These are phyloP conservation scores for Pelecanus crispus DNA, from an alignment of 2,113 vertebrate species.

Conservation along the genomic window DNA sequence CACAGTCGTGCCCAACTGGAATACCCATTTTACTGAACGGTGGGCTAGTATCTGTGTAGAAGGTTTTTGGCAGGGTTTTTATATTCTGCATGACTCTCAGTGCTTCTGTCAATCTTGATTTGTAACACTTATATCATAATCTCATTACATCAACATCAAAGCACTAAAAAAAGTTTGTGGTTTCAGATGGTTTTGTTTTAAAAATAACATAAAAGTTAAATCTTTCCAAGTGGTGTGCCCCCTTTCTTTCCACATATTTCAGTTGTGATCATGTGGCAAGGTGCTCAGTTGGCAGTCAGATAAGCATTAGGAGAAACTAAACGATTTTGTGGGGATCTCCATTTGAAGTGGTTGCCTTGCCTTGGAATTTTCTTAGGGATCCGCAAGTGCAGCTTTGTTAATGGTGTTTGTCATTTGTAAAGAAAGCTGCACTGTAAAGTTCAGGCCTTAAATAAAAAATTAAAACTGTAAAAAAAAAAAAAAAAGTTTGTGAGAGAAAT, in stretches of 20 bases:
- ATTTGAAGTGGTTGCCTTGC: background rate
- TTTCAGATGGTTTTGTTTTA: background rate
- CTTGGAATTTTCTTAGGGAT: background rate
- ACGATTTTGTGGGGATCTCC: background rate
- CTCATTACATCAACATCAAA: background rate
- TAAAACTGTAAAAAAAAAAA: no score
- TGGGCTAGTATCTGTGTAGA: background rate
- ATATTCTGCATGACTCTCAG: background rate
- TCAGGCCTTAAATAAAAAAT: background rate
- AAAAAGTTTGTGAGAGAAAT: background rate
- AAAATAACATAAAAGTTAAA: background rate
- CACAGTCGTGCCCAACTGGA: fast-evolving
- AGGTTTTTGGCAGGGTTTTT: background rate
- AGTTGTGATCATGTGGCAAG: background rate
- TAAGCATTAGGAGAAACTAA: background rate
- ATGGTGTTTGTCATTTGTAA: background rate
- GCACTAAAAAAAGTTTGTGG: background rate
- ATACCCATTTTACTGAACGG: fast-evolving
- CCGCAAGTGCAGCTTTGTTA: background rate
- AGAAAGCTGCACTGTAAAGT: background rate
- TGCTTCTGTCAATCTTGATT: background rate
- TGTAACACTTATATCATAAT: background rate
- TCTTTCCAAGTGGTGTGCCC: background rate
- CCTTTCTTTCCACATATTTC: background rate
- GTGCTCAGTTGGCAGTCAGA: background rate